Evolutionary conservation across 30 jellyfish, hydroid and myxozoan species (phyloP).

Genomic region (Catostylus mosaicus): DNA sequence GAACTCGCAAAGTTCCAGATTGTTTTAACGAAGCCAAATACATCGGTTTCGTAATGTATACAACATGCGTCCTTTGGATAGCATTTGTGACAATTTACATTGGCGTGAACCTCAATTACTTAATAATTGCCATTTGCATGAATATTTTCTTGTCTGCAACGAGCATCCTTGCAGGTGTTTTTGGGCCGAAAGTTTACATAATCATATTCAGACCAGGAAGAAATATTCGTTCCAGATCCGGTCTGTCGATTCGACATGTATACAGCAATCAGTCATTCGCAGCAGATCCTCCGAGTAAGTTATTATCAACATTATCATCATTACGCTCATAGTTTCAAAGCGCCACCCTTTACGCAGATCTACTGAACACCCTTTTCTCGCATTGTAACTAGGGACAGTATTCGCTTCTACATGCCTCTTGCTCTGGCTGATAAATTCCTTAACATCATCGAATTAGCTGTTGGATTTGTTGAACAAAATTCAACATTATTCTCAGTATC

Average conservation of each 20-base stretch:
- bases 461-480: no score
- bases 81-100: slow-evolving; percentile 68
- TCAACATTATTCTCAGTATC: no score
- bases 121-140: slow-evolving; percentile 66
- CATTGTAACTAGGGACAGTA: no score
- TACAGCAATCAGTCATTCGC: slow-evolving; percentile 60
- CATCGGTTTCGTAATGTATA: slow-evolving; percentile 90
- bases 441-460: no score
- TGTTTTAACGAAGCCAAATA: slow-evolving; percentile 87
- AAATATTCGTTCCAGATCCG: slow-evolving; percentile 74
- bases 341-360: no score
- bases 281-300: slow-evolving; percentile 20
- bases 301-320: not conserved
- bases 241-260: slow-evolving; percentile 46
- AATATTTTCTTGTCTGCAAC: slow-evolving; percentile 78
- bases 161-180: slow-evolving; percentile 82
- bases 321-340: not conserved
- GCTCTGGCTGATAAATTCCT: no score
- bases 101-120: slow-evolving; percentile 42
- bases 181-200: slow-evolving; percentile 86
- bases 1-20: slow-evolving; percentile 89
- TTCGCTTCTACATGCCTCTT: no score
- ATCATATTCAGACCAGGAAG: slow-evolving; percentile 67
- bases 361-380: no score
- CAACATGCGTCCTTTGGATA: slow-evolving; percentile 78